phyloP scores from a whole-genome alignment of 2,888 invertebrate species.

The Trimorus sp. region DNA sequence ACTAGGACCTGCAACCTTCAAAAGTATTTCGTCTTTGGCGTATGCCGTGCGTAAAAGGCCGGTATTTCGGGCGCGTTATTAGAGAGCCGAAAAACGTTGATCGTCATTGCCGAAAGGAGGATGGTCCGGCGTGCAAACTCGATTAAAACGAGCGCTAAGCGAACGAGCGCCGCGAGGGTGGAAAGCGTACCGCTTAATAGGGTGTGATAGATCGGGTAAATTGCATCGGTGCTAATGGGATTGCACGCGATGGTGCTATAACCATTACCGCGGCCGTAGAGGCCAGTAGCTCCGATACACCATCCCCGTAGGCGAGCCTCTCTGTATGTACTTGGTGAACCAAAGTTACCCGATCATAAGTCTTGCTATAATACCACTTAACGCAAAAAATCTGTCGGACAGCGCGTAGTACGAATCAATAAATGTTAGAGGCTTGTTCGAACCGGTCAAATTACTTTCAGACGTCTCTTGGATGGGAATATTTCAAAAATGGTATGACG shows the following conservation, averaged over 20 bases:
- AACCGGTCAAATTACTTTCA: conserved; percentile 40
- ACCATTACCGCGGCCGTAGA: conserved; percentile 79
- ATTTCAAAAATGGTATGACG: background rate
- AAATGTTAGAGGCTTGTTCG: conserved; percentile 16
- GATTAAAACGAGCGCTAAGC: conserved; percentile 78
- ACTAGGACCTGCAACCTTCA: conserved; percentile 30
- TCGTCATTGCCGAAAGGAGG: conserved; percentile 66
- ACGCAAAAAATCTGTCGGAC: conserved; percentile 30
- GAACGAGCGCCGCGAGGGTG: conserved; percentile 75
- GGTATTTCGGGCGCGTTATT: conserved; percentile 55
- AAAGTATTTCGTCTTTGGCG: conserved; percentile 58
- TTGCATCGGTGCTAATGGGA: conserved; percentile 82
- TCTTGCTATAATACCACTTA: conserved; percentile 56
- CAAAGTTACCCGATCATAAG: conserved; percentile 65
- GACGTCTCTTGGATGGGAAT: background rate
- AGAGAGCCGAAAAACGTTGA: conserved; percentile 65
- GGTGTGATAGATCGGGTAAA: conserved; percentile 82
- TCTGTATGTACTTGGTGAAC: conserved; percentile 63
- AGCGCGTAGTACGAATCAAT: conserved; percentile 24
- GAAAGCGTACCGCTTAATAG: conserved; percentile 81
- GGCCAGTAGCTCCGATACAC: conserved; percentile 66
- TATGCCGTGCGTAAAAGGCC: conserved; percentile 44
- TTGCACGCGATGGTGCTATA: conserved; percentile 81
- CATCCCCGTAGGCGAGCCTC: conserved; percentile 64
- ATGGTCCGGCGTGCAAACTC: conserved; percentile 66